A percentile compares a stretch with the other conserved stretches of the same genome.
Conservation (phyloP, 2,888 invertebrate genomes). For the Cataglyphis rosenhaueri region DNA sequence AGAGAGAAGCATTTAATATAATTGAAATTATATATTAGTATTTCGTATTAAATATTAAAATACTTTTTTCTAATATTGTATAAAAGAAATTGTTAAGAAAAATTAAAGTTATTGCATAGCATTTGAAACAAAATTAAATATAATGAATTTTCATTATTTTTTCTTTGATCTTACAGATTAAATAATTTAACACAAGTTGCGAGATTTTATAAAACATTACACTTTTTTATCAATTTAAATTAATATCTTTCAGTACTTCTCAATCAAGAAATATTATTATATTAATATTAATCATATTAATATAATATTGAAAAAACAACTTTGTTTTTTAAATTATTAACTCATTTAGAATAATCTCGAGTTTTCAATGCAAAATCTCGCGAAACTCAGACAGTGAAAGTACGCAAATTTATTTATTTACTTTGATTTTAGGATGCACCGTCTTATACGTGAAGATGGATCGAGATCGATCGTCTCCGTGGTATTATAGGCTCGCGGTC, state of each 20-base stretch:
- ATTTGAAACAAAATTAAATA: neutral
- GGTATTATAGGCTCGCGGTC: slow-evolving; percentile 54
- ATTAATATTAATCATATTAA: neutral
- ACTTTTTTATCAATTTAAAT: neutral
- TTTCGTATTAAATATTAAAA: neutral
- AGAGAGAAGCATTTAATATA: neutral
- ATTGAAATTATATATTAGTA: neutral
- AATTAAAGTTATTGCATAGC: neutral
- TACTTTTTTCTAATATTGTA: neutral
- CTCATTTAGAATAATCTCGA: neutral
- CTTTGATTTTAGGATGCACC: slow-evolving; percentile 29
- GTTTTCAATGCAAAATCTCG: neutral
- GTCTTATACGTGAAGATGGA: slow-evolving; percentile 14
- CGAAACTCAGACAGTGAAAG: neutral
- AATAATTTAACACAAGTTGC: neutral
- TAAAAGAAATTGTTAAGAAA: neutral
- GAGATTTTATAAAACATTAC: slow-evolving; percentile 25
- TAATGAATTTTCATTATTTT: slow-evolving; percentile 1
- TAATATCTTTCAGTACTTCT: neutral
- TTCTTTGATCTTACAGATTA: neutral
- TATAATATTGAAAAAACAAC: neutral
- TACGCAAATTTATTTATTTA: slow-evolving; percentile 8
- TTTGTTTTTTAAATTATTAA: neutral
- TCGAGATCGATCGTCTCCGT: slow-evolving; percentile 45
- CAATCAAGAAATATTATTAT: neutral